Evolutionary conservation across 92 coral and sea anemone species (phyloP), one percentile per base, ranked within the genome.

Genomic region (Porites divaricata): DNA sequence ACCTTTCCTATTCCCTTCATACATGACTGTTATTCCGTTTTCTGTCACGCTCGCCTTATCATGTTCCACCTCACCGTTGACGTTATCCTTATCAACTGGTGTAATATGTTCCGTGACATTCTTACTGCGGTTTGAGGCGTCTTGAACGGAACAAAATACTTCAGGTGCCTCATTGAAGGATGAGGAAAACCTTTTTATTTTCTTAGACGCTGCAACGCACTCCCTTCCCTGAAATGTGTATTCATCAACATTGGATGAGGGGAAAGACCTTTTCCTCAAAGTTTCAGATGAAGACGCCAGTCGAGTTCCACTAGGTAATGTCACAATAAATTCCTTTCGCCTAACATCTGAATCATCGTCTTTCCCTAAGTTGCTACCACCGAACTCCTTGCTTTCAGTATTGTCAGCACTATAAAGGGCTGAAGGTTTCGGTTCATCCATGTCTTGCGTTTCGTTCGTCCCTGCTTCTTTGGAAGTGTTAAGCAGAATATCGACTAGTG

Each of bases 221-320:
- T 66, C 15, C 16, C 24, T 5, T 66, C 15, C 51, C 16, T 66
- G 63, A 16, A 52, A 49, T 45, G 56, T 64, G 8, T 19, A 35
- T 80, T 80, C 22, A 9, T 20, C 63, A 67, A 28, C 16, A 12
- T 19, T 75, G 9, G 66, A 20, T 8, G 19, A 26, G 21, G 77
- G 35, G 26, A 62, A 22, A 26, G 69, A 28, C 51, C 76, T 56
- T 45, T 80, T 80, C 14, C 28, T 25, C 28, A 16, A 80, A 68
- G 77, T 51, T 52, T 16, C 53, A 71, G 64, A 65, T 22, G 84
- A 25, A 67, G 15, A 53, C 4, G 67, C 75, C 20, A 56, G 53
- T 35, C 76, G 67, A n/a, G 56, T 53, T 80, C 22, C 76, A 3
- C 0, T 13, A 5, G 85, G 85, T 23, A 50, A 41, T 13, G 67